Evolutionary conservation across 2,888 invertebrate genomes (phyloP), one percentile per base, ranked within the genome.

Genomic region (Standfussiana lucernea): DNA sequence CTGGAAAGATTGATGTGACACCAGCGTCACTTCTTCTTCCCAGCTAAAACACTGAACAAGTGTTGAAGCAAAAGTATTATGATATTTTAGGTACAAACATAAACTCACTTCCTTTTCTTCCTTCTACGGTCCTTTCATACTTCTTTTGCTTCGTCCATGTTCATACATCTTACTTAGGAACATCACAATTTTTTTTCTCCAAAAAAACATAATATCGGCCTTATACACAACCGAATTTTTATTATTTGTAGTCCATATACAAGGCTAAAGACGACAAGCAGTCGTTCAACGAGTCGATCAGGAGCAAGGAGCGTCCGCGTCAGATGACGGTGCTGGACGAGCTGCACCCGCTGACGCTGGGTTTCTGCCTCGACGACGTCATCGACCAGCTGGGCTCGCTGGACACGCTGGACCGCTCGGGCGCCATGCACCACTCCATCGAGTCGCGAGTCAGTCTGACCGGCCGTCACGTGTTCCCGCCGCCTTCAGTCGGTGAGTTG

Each of bases 261-360:
- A 92, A 90, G 75, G 93, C 93, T 0, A 96, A 96, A 72, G 94
- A 94, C 68, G 94, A 93, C 1, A 96, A 96, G 81, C 96, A 96
- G 80, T 92, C 91, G 24, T 83, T 95, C 42, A 96, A 96, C 70
- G 96, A 96, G 82, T 94, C 93, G 0, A 93, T 96, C 37, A 90
- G 92, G 45, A 90, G 87, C 53, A 92, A 92, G 71, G 95, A 95
- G 8, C 89, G 92, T 0, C 94, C 94, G 45, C 87, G 90, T 40
- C 90, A 90, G 6, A 74, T 94, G 64, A 90, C 90, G 3, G 91
- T 93, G 0, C 74, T 94, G 28, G 92, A 92, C 3, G 95, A 94
- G 80, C 90, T 91, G 53, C 91, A 92, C 42, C 91, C 93, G 15
- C 82, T 86, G 69, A 84, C 86, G 64, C 86, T 91, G 35, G 90